A percentile compares a stretch with the other conserved stretches of the same genome.
Conservation (phyloP, 2,888 invertebrate species). For the Stictocephala bisonia region DNA sequence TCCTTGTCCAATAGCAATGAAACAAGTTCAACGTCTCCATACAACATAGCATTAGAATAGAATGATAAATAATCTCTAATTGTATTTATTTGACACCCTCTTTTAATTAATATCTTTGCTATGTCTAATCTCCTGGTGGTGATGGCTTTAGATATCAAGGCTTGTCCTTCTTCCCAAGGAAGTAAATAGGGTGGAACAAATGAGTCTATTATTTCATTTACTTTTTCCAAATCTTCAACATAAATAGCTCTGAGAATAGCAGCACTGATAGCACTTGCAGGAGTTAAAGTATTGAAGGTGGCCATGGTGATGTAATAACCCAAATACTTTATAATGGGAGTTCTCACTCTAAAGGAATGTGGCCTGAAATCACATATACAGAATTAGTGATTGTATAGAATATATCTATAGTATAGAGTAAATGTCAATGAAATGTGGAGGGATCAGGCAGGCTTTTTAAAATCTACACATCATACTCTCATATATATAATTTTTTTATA, state of each 20-base stretch:
- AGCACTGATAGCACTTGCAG: too few species aligned
- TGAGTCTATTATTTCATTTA: background rate
- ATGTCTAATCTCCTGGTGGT: background rate
- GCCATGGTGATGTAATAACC: too few species aligned
- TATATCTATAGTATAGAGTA: too few species aligned
- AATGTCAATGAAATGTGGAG: too few species aligned
- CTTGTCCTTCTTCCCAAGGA: slow-evolving; percentile 14
- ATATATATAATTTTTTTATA: too few species aligned
- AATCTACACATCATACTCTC: too few species aligned
- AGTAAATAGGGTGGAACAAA: background rate
- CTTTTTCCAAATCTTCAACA: background rate
- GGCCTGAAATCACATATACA: too few species aligned
- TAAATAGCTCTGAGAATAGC: slow-evolving; percentile 15
- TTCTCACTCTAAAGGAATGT: too few species aligned
- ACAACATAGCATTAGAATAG: background rate
- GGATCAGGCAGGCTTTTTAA: too few species aligned
- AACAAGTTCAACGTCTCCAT: background rate
- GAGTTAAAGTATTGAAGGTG: too few species aligned
- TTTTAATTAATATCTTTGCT: background rate
- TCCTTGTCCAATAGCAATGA: slow-evolving; percentile 9
- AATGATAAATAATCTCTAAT: slow-evolving; percentile 12
- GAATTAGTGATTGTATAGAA: too few species aligned
- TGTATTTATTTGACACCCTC: slow-evolving; percentile 5
- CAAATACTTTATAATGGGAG: too few species aligned
- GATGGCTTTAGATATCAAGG: background rate